phyloP scores from a whole-genome alignment of 2,888 invertebrate species.

The Lymantria dispar region DNA sequence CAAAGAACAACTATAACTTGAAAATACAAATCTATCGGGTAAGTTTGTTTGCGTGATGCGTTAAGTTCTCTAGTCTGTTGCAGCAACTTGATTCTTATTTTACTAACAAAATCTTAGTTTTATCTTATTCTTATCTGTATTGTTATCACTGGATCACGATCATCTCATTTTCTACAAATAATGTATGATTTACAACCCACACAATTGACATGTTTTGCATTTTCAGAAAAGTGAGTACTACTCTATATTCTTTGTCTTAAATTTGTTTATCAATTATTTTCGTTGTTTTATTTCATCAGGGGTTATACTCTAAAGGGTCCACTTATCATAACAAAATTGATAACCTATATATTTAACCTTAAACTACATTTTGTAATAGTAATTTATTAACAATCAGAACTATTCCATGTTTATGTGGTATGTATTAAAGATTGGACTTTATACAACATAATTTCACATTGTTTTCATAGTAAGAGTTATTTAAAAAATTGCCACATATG shows the following conservation, averaged over 20 bases:
- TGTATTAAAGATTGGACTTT: not conserved
- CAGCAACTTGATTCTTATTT: conserved; percentile 17
- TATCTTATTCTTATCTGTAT: conserved; percentile 69
- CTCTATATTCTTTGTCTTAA: conserved; percentile 33
- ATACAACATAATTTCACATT: too few relatives aligned
- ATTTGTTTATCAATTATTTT: conserved; percentile 17
- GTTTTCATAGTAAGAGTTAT: too few relatives aligned
- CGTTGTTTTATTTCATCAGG: not conserved
- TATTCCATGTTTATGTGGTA: not conserved
- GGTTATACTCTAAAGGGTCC: not conserved
- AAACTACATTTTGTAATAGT: not conserved
- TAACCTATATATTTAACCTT: not conserved
- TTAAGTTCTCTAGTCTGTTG: conserved; percentile 25
- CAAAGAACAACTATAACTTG: conserved; percentile 11
- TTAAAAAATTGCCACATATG: not conserved
- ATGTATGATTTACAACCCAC: conserved; percentile 31
- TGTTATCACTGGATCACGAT: conserved; percentile 63
- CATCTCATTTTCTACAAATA: conserved; percentile 52
- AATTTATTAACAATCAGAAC: not conserved
- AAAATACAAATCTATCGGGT: conserved; percentile 21
- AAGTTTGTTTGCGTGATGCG: conserved; percentile 26
- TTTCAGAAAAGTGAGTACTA: conserved; percentile 63
- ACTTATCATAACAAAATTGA: not conserved
- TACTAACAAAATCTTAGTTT: conserved; percentile 44
- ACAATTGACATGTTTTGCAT: conserved; percentile 64